Evolutionary conservation across 1,140 invertebrate genomes (phyloP).

Genomic region (Caenorhabditis brenneri): DNA sequence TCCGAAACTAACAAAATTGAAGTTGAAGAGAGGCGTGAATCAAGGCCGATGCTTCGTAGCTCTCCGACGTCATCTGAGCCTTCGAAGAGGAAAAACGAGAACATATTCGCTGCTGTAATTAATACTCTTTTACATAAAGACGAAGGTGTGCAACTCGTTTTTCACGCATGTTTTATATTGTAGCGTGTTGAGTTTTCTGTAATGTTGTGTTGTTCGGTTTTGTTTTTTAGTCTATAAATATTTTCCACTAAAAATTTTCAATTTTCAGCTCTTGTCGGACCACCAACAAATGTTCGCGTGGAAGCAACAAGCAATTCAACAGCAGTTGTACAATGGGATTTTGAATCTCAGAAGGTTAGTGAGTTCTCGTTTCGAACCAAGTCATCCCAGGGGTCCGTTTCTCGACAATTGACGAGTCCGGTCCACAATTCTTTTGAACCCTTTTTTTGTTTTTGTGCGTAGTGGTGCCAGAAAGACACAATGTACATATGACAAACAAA

Average conservation of each 20-base stretch:
- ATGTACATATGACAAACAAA: neutral
- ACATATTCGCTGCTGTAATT: conserved; percentile 32
- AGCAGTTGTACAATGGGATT: conserved; percentile 71
- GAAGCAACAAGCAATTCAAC: conserved; percentile 67
- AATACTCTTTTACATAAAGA: conserved; percentile 33
- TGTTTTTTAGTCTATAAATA: neutral
- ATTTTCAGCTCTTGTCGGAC: conserved; percentile 69
- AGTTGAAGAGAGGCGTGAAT: neutral
- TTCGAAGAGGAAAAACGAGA: neutral
- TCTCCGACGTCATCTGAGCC: conserved; percentile 4
- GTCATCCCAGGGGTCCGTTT: conserved; percentile 17
- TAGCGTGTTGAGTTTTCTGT: neutral
- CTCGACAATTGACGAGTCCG: neutral
- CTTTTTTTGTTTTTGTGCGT: neutral
- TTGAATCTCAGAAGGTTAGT: conserved; percentile 59
- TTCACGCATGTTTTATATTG: neutral
- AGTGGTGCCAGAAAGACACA: neutral
- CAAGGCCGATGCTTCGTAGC: conserved; percentile 9
- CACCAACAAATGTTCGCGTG: conserved; percentile 67
- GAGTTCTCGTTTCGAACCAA: neutral
- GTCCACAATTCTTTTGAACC: neutral
- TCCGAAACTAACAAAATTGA: neutral
- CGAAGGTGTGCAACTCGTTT: neutral
- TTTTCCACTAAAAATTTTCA: neutral
- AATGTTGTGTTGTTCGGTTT: neutral